These are phyloP conservation scores for Cataglyphis hispanica DNA, from an alignment of 1,140 invertebrate species.

Conservation along the genomic window DNA sequence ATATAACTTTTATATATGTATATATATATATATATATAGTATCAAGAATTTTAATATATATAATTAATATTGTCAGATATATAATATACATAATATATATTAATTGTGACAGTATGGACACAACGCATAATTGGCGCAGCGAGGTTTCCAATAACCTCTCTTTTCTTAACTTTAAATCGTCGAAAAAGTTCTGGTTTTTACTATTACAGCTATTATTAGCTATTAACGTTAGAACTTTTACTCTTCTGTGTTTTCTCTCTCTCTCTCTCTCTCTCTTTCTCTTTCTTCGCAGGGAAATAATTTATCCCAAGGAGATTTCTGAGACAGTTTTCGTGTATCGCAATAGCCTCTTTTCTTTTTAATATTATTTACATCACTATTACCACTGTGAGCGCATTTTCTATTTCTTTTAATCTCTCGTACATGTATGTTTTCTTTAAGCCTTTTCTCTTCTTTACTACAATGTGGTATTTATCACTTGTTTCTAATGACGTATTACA, in stretches of 20 bases:
- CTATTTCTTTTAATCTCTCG: conserved; percentile 26
- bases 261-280: not conserved
- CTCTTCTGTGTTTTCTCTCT: not conserved
- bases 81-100: conserved; percentile 80
- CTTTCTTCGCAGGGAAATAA: not conserved
- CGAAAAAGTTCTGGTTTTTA: conserved; percentile 53
- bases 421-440: not conserved
- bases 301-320: conserved; percentile 41
- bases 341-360: conserved; percentile 60
- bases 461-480: conserved; percentile 28
- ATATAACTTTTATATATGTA: not conserved
- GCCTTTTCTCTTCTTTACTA: not conserved
- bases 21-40: conserved; percentile 60
- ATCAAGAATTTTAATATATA: conserved; percentile 85
- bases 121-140: conserved; percentile 83
- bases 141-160: conserved; percentile 75
- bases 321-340: conserved; percentile 42
- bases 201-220: conserved; percentile 41
- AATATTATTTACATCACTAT: conserved; percentile 79
- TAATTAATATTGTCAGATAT: conserved; percentile 85
- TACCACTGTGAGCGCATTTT: conserved; percentile 77
- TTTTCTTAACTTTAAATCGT: conserved; percentile 58
- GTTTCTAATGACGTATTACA: conserved; percentile 78
- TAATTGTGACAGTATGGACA: conserved; percentile 86
- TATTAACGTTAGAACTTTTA: conserved; percentile 43